Conservation (phyloP, 2,797 vertebrate species). For the Sebastes kiyomatsui region DNA sequence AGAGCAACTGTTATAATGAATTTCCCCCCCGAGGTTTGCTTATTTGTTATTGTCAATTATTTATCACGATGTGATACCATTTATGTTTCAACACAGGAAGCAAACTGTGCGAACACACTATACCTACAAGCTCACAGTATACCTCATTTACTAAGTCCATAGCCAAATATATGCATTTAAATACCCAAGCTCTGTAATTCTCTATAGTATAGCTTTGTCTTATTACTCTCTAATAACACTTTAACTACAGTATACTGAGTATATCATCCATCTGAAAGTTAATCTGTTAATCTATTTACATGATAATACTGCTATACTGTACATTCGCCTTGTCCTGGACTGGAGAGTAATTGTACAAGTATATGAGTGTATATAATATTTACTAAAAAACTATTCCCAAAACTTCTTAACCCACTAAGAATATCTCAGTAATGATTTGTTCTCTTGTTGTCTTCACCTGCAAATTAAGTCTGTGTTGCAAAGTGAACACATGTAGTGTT, state of each 20-base stretch:
- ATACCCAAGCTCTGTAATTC: slow-evolving; percentile 44
- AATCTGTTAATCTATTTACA: slow-evolving; percentile 66
- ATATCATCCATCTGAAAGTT: slow-evolving; percentile 31
- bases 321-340: slow-evolving; percentile 52
- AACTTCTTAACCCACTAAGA: neutral
- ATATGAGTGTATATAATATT: slow-evolving; percentile 24
- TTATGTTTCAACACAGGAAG: slow-evolving; percentile 22
- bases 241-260: slow-evolving; percentile 44
- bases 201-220: slow-evolving; percentile 39
- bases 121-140: slow-evolving; percentile 41
- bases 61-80: slow-evolving; percentile 17
- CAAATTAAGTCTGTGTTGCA: neutral
- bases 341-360: slow-evolving; percentile 42
- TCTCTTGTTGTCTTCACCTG: slow-evolving; percentile 6
- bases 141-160: slow-evolving; percentile 42
- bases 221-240: slow-evolving; percentile 51
- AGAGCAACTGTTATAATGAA: slow-evolving; percentile 8
- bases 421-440: slow-evolving; percentile 10
- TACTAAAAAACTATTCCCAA: slow-evolving; percentile 9
- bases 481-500: slow-evolving; percentile 31
- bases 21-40: slow-evolving; percentile 6
- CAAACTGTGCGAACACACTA: slow-evolving; percentile 1
- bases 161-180: slow-evolving; percentile 51
- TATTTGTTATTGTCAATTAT: slow-evolving; percentile 22
- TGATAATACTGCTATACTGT: slow-evolving; percentile 61